Evolutionary conservation across 1,140 invertebrate species (phyloP).

Genomic region (Drosophila punjabiensis): DNA sequence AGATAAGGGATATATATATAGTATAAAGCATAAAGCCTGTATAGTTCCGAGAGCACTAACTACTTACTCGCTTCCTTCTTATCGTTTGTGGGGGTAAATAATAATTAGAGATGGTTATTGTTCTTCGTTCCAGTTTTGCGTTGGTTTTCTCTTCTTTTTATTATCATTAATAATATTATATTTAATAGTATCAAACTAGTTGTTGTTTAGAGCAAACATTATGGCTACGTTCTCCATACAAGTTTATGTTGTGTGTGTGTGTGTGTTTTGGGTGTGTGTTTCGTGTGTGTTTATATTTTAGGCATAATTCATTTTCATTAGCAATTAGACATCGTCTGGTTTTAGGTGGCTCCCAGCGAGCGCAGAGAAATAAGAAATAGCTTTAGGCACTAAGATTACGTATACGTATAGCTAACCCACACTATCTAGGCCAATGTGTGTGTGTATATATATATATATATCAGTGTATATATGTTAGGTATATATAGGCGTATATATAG

Average conservation of each 20-base stretch:
- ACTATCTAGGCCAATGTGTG: conserved; percentile 30
- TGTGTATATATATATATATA: conserved; percentile 25
- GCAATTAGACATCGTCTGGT: conserved; percentile 52
- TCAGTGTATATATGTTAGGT: conserved; percentile 32
- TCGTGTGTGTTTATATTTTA: conserved; percentile 43
- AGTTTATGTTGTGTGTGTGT: conserved; percentile 4
- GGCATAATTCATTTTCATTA: conserved; percentile 75
- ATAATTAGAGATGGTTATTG: conserved; percentile 23
- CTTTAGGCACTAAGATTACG: conserved; percentile 34
- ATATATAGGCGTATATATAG: conserved; percentile 43
- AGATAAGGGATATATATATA: neutral
- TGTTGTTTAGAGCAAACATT: conserved; percentile 48
- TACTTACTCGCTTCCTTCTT: neutral
- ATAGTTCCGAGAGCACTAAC: conserved; percentile 5
- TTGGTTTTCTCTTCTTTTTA: conserved; percentile 38
- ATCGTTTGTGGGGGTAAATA: conserved; percentile 31
- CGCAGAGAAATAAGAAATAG: conserved; percentile 31
- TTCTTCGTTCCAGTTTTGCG: conserved; percentile 53
- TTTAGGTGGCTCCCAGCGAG: conserved; percentile 34
- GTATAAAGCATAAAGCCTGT: neutral
- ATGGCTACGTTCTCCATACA: conserved; percentile 46
- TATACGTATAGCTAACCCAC: conserved; percentile 45
- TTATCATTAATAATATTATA: conserved; percentile 31
- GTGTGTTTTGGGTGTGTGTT: conserved; percentile 4
- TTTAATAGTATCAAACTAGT: conserved; percentile 49